Evolutionary conservation across 92 coral and sea anemone species (phyloP).

Genomic region (Palythoa grandiflora): DNA sequence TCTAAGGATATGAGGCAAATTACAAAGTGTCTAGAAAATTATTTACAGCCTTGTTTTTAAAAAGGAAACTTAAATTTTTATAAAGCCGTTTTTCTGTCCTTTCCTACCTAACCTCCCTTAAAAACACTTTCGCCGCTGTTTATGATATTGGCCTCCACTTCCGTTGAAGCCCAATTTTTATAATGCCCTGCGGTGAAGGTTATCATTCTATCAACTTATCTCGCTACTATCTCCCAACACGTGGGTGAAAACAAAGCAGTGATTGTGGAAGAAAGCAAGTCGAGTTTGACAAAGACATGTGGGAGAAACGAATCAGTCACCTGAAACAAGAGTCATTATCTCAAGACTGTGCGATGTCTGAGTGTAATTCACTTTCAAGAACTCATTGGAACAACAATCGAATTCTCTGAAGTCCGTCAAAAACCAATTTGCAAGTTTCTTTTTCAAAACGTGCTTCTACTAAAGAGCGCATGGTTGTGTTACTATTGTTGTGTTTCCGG

Average conservation of each 20-base stretch:
- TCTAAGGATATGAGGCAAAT: background rate
- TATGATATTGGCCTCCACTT: slow-evolving; percentile 15
- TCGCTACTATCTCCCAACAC: slow-evolving; percentile 33
- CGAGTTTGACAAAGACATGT: slow-evolving; percentile 22
- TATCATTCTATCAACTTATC: slow-evolving; percentile 21
- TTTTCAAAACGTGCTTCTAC: slow-evolving; percentile 29
- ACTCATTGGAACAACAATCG: background rate
- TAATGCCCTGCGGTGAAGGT: slow-evolving; percentile 37
- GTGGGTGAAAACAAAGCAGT: slow-evolving; percentile 31
- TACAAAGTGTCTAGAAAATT: background rate
- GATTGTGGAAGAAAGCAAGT: slow-evolving; percentile 21
- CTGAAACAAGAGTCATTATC: background rate
- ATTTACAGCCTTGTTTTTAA: background rate
- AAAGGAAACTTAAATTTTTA: background rate
- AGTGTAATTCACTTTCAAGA: background rate
- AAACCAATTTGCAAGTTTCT: slow-evolving; percentile 19
- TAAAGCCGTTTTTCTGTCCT: background rate
- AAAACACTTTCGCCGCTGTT: background rate
- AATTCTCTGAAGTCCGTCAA: slow-evolving; percentile 14
- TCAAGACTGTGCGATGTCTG: slow-evolving; percentile 9
- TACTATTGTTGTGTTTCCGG: slow-evolving; percentile 41
- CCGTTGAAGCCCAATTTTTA: slow-evolving; percentile 8
- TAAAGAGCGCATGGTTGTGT: slow-evolving; percentile 21
- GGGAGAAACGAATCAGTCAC: background rate
- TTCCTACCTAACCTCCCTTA: background rate